Conservation (phyloP, 2,888 invertebrate genomes). For the Rhyacophila evoluta region DNA sequence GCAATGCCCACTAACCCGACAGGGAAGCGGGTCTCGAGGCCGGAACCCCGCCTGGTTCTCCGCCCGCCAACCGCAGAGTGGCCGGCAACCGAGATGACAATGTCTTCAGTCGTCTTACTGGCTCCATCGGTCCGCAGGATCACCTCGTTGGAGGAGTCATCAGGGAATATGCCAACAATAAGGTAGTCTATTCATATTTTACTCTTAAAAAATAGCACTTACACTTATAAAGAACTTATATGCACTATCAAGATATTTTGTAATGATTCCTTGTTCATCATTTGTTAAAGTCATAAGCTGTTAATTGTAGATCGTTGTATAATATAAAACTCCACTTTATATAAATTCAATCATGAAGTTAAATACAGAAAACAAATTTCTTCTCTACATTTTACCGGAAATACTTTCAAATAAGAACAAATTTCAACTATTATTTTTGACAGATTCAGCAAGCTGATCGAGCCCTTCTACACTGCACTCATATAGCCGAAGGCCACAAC, state of each 20-base stretch:
- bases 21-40: constrained; percentile 72
- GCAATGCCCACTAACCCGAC: constrained; percentile 52
- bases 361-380: no score
- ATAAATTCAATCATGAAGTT: no score
- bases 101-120: constrained; percentile 82
- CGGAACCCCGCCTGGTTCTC: constrained; percentile 70
- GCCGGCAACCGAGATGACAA: constrained; percentile 73
- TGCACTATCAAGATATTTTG: no score
- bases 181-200: no score
- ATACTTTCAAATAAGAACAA: no score
- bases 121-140: constrained; percentile 67
- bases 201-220: no score
- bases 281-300: no score
- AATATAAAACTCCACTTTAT: no score
- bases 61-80: constrained; percentile 65
- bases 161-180: constrained; percentile 68
- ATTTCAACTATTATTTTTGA: not conserved
- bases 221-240: no score
- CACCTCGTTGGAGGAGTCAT: constrained; percentile 68
- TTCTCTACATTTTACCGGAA: no score
- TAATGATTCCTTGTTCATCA: no score
- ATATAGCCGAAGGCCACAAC: constrained; percentile 87
- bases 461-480: constrained; percentile 80
- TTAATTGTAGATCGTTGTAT: no score
- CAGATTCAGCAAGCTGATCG: constrained; percentile 58